Evolutionary conservation across 1,140 invertebrate genomes (phyloP).

Genomic region (Periplaneta americana): DNA sequence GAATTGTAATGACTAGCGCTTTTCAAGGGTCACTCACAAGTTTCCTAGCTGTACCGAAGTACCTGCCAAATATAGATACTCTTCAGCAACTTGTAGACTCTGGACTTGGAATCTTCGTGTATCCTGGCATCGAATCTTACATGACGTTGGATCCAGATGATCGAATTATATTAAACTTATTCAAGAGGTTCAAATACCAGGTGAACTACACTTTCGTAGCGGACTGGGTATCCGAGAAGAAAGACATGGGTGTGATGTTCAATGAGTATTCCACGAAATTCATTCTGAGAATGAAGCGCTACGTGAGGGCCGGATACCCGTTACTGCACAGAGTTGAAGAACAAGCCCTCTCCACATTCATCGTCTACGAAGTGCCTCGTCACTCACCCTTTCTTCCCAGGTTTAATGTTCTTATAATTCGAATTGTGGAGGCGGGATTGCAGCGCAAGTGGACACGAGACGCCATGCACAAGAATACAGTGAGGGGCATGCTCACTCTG

Average conservation of each 20-base stretch:
- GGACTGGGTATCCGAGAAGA: not conserved
- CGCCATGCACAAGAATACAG: not conserved
- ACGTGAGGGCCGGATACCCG: conserved; percentile 22
- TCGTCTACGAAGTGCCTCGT: conserved; percentile 31
- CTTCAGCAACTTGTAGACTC: conserved; percentile 33
- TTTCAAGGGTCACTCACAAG: conserved; percentile 31
- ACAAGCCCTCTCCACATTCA: conserved; percentile 34
- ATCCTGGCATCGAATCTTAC: conserved; percentile 26
- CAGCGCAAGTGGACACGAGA: conserved; percentile 31
- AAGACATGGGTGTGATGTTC: not conserved
- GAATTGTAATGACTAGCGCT: conserved; percentile 31
- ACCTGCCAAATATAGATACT: conserved; percentile 34
- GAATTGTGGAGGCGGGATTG: conserved; percentile 32
- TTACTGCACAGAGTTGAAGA: conserved; percentile 36
- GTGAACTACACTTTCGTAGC: not conserved
- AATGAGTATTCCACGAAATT: not conserved
- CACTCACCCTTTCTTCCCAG: conserved; percentile 24
- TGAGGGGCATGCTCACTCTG: not conserved
- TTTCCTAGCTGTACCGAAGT: conserved; percentile 31
- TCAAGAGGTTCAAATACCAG: not conserved
- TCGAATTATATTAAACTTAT: not conserved
- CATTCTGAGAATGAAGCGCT: conserved; percentile 1
- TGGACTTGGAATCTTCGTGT: conserved; percentile 27
- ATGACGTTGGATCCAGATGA: conserved; percentile 25
- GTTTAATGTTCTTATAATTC: conserved; percentile 27